A percentile compares a stretch with the other conserved stretches of the same genome.
Evolutionary conservation across 2,113 vertebrate species (phyloP).

Genomic region (Columbina picui): DNA sequence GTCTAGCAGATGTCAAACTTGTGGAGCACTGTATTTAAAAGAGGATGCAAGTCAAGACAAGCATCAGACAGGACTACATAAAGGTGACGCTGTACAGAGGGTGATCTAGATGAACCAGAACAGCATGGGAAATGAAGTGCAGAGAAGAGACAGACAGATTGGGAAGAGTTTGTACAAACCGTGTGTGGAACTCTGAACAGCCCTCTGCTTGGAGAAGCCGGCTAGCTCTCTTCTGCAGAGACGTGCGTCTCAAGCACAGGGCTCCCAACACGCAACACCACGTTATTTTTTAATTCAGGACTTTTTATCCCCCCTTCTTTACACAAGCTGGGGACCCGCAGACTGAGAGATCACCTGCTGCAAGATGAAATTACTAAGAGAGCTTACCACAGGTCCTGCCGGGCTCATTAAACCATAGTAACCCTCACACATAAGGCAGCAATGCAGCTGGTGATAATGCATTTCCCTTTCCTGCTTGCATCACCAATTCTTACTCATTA

Average conservation of each 20-base stretch:
- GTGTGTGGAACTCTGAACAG: not conserved
- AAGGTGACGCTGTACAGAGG: not conserved
- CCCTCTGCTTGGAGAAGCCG: accelerated
- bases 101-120: not conserved
- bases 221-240: not conserved
- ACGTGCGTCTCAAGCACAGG: not conserved
- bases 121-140: not conserved
- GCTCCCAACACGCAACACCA: not conserved
- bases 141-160: not conserved
- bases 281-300: not conserved
- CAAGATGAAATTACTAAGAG: not conserved
- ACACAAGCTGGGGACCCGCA: not conserved
- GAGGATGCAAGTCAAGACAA: not conserved
- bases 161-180: not conserved
- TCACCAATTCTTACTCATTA: not conserved
- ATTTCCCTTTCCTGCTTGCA: not conserved
- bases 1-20: not conserved
- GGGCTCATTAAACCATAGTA: not conserved
- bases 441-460: not conserved
- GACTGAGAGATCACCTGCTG: not conserved
- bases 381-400: not conserved
- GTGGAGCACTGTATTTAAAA: not conserved
- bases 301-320: not conserved
- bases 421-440: not conserved
- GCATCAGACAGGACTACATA: not conserved